Evolutionary conservation across 2,113 vertebrate genomes (phyloP).

Genomic region (Corythornis cristatus): DNA sequence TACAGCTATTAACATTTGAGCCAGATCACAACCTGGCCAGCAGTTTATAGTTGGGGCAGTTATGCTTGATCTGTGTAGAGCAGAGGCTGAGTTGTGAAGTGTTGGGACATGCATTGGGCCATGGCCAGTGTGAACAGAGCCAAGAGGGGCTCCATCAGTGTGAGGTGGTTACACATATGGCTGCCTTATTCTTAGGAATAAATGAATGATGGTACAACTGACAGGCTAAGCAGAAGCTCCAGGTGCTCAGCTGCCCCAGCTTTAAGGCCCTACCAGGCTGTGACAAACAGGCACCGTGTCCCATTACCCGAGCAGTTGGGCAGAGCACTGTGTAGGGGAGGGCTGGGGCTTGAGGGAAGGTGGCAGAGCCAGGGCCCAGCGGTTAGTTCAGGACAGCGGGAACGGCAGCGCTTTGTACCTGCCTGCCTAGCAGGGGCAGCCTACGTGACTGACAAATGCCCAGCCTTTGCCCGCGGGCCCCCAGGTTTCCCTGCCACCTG

Average conservation of each 20-base stretch:
- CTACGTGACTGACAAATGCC: background rate
- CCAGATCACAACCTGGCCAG: background rate
- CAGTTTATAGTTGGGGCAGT: background rate
- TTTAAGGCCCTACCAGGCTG: background rate
- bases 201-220: accelerated
- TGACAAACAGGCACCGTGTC: accelerated
- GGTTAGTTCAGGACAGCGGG: background rate
- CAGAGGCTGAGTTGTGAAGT: background rate
- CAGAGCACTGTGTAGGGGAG: background rate
- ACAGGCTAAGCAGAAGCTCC: background rate
- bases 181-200: background rate
- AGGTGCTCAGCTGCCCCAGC: background rate
- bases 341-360: background rate
- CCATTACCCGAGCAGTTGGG: background rate
- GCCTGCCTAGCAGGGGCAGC: background rate
- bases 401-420: accelerated
- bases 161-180: accelerated
- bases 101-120: accelerated
- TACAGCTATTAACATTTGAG: background rate
- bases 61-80: accelerated
- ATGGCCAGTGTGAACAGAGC: background rate
- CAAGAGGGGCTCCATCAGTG: accelerated
- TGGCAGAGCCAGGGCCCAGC: accelerated
- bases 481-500: background rate
- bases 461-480: background rate